Conservation (phyloP, 2,113 vertebrate genomes). For the Pachypanchax playfairii region DNA sequence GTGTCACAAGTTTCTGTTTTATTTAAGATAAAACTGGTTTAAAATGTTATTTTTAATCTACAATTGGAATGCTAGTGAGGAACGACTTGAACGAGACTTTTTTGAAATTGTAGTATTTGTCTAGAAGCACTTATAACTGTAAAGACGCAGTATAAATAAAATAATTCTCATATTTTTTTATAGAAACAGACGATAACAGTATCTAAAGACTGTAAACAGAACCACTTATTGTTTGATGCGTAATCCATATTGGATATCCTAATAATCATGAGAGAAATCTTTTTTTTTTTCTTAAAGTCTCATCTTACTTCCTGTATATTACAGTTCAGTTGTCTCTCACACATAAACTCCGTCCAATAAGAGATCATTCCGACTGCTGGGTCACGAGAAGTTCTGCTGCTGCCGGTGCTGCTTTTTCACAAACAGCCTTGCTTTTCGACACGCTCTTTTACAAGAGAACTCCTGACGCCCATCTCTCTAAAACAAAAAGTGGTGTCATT, state of each 20-base stretch:
- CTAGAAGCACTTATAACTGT: conserved; percentile 71
- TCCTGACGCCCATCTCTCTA: conserved; percentile 57
- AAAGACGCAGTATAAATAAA: conserved; percentile 56
- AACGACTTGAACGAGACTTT: background rate
- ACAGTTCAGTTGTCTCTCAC: conserved; percentile 79
- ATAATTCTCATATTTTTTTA: conserved; percentile 3
- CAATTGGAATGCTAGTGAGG: background rate
- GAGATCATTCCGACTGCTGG: conserved; percentile 77
- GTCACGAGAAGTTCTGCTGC: conserved; percentile 67
- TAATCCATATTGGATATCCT: conserved; percentile 99
- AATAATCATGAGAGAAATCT: conserved; percentile 77
- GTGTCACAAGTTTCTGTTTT: background rate
- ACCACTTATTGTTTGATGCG: conserved; percentile 79
- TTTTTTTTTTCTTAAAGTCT: conserved; percentile 58
- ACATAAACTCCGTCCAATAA: conserved; percentile 73
- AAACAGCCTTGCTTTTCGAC: conserved; percentile 68
- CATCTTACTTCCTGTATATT: conserved; percentile 83
- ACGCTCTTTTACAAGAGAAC: conserved; percentile 74
- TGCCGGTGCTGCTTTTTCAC: conserved; percentile 70
- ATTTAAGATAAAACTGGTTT: background rate
- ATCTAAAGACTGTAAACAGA: conserved; percentile 27
- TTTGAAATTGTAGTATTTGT: background rate
- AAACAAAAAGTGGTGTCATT: conserved; percentile 41
- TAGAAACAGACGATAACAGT: conserved; percentile 3
- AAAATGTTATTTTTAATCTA: background rate